Conservation (phyloP, 2,797 vertebrate species). For the Geotrypetes seraphini region DNA sequence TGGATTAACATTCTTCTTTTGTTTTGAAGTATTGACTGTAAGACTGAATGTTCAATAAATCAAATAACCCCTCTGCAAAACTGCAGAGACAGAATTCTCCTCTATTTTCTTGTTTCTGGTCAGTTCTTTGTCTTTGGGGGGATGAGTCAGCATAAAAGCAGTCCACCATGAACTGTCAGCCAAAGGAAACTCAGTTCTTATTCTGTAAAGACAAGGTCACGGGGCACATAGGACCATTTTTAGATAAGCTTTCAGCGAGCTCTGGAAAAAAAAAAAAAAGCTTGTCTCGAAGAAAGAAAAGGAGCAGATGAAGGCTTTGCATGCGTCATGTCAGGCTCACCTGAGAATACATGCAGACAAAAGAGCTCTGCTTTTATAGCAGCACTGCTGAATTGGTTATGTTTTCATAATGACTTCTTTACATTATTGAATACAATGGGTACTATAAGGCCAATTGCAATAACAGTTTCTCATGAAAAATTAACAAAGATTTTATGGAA, state of each 20-base stretch:
- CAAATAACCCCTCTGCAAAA: conserved; percentile 30
- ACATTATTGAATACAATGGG: conserved; percentile 57
- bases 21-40: conserved; percentile 20
- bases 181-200: conserved; percentile 35
- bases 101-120: conserved; percentile 17
- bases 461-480: conserved; percentile 67
- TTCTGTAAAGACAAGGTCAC: conserved; percentile 36
- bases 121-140: conserved; percentile 41
- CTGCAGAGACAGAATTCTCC: conserved; percentile 21
- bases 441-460: conserved; percentile 51
- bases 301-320: conserved; percentile 5
- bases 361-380: conserved; percentile 23
- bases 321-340: conserved; percentile 21
- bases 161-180: conserved; percentile 35
- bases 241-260: conserved; percentile 29
- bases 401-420: conserved; percentile 50
- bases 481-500: conserved; percentile 69
- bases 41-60: conserved; percentile 44
- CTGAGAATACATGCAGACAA: conserved; percentile 38
- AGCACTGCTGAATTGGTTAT: conserved; percentile 24
- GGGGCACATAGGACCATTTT: conserved; percentile 14
- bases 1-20: conserved; percentile 12
- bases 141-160: conserved; percentile 36
- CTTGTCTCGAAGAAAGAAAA: conserved; percentile 10
- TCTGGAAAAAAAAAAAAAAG: conserved; percentile 21